These are phyloP conservation scores for Oryzias sinensis DNA, from an alignment of 2,797 vertebrate genomes.

Conservation along the genomic window DNA sequence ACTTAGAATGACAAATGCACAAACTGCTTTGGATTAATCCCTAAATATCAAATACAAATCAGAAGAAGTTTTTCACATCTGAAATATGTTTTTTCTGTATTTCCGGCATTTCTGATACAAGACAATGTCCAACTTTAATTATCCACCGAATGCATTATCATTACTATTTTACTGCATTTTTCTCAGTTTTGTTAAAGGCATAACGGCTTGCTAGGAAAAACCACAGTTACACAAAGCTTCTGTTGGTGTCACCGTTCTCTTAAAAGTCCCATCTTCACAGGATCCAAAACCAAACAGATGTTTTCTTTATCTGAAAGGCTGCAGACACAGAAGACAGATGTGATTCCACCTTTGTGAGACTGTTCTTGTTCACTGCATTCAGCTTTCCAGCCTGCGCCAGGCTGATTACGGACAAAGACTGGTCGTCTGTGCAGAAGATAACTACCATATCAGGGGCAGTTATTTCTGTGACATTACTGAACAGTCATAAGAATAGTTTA, in stretches of 20 bases:
- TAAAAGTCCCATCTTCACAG: constrained; percentile 40
- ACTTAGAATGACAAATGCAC: too few relatives aligned
- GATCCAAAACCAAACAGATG: constrained; percentile 19
- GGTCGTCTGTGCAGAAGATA: constrained; percentile 21
- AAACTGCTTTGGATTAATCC: too few relatives aligned
- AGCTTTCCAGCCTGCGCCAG: constrained; percentile 30
- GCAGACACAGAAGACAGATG: constrained; percentile 55
- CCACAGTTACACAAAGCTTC: too few relatives aligned
- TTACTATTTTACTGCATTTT: too few relatives aligned
- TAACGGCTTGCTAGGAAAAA: too few relatives aligned
- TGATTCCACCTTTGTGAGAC: constrained; percentile 38
- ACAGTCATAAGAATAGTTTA: constrained; percentile 52
- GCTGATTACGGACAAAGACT: constrained; percentile 35
- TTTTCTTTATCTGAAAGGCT: constrained; percentile 59
- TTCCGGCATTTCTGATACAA: too few relatives aligned
- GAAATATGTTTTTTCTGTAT: too few relatives aligned
- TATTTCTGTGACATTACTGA: constrained; percentile 54
- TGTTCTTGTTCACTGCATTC: constrained; percentile 40
- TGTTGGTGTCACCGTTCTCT: constrained; percentile 2
- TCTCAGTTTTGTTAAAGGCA: too few relatives aligned
- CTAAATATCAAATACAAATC: too few relatives aligned
- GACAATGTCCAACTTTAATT: too few relatives aligned
- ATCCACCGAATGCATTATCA: too few relatives aligned
- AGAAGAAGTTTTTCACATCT: too few relatives aligned
- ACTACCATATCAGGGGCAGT: constrained; percentile 14